Evolutionary conservation across 2,113 vertebrate genomes (phyloP).

Genomic region (Gila orcuttii): DNA sequence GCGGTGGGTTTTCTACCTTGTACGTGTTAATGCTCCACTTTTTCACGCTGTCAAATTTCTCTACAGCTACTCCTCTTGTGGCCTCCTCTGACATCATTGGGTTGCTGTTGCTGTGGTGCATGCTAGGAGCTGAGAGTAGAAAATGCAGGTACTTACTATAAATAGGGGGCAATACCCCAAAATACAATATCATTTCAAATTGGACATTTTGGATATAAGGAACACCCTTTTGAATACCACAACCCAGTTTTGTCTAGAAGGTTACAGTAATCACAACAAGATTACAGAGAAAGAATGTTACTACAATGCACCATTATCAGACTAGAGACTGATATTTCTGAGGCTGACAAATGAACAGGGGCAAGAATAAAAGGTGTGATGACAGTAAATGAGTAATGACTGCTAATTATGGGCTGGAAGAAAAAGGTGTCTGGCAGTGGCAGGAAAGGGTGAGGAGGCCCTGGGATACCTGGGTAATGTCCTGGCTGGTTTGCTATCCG

Average conservation of each 20-base stretch:
- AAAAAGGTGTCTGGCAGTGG: constrained; percentile 1
- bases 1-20: constrained; percentile 77
- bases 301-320: not conserved
- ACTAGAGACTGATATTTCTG: not conserved
- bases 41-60: constrained; percentile 93
- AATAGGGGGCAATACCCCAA: not conserved
- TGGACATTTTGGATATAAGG: not conserved
- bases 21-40: constrained; percentile 98
- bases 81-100: constrained; percentile 79
- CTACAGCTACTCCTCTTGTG: constrained; percentile 87
- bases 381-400: constrained; percentile 2
- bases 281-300: not conserved
- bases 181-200: not conserved
- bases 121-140: constrained; percentile 78
- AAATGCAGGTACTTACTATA: not conserved
- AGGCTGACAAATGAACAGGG: not conserved
- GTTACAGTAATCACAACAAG: not conserved
- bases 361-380: not conserved
- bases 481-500: constrained; percentile 74
- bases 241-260: not conserved
- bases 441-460: not conserved
- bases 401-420: not conserved
- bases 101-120: constrained; percentile 84
- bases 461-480: constrained; percentile 70
- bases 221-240: not conserved